Base-by-base conservation (phyloP, 2,113 vertebrate species). In the Sterna hirundo region DNA sequence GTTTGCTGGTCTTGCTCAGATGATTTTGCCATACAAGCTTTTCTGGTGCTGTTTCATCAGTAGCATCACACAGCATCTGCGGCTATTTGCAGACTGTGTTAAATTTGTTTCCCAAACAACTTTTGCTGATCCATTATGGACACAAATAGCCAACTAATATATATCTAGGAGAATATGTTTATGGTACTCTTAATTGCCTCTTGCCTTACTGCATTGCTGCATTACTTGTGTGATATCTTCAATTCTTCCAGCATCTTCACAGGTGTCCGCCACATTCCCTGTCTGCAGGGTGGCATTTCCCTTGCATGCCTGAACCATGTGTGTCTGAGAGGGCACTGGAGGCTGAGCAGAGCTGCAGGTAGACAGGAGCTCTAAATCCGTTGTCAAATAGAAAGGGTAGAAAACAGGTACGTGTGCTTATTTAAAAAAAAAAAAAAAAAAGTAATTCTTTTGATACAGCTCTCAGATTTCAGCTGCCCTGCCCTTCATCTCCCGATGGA, bases 401-500 rank as follows among this genome's bases (percentile, higher is more conserved):
- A 42, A 71, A 88, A 60, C 20, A 10, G 19, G 11, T 36, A 60
- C 12, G 70, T 51, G 58, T 44, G 5, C 15, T 86, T 13, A 36
- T 38, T 29, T 2, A 58, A 71, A 49, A 58, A 71, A 49, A 65
- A 21, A 17, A 36, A 10, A 20, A 40, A 36, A 38, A 40, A 30
- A 51, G 13, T 8, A 3, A 15, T 15, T 71, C 5, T 47, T 76
- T 80, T 47, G 38, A 66, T 70, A 47, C 2, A 52, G 19, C 11
- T 40, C 23, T 80, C 10, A 9, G 55, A 76, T 87, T 84, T 70
- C 77, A 36, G 16, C 60, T 93, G 75, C 14, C 25, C 23, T 91
- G 23, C 26, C 21, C 15, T 71, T 23, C 5, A 38, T 64, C 22
- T 32, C 20, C 66, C 0, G 0, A 26, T 57, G 13, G 47, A 49